Base-by-base conservation (phyloP, 2,888 invertebrate species). In the Arge pagana region DNA sequence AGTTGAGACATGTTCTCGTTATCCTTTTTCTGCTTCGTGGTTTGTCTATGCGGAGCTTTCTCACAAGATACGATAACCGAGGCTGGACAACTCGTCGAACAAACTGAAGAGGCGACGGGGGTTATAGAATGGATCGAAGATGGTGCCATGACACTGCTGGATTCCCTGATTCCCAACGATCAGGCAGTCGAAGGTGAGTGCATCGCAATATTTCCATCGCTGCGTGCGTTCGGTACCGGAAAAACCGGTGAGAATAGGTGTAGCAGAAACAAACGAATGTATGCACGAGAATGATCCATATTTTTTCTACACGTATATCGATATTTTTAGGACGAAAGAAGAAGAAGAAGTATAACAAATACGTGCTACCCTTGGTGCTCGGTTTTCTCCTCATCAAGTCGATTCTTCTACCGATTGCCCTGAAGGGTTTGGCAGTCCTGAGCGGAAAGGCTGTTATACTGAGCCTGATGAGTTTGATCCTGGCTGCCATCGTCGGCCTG, bases 391-490 rank as follows among this genome's bases (percentile, higher is more conserved):
- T 87, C 42, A 83, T 87, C 1, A 88, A 88, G 68, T 80, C 85
- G 26, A 72, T 90, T 2, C 63, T 89, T 6, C 74, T 89, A 40
- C 88, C 89, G 0, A 74, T 88, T 26, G 82, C 86, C 0, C 69
- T 90, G 48, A 89, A 89, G 64, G 81, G 83, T 1, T 72, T 89
- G 55, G 85, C 87, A 1, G 82, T 88, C 31, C 72, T 89, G 41
- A 84, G 88, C 16, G 83, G 85, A 54, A 78, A 82, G 59, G 79
- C 82, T 0, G 78, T 82, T 10, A 68, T 81, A 2, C 66, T 82
- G 8, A 82, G 81, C 60, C 67, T 79, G 4, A 72, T 82, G 72
- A 82, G 82, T 56, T 70, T 82, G 31, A 80, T 85, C 4, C 76
- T 86, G 66, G 84, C 85, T 0, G 82, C 85, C 1, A 81, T 86